Base-by-base conservation (phyloP, 2,888 invertebrate genomes). In the Merodon equestris region DNA sequence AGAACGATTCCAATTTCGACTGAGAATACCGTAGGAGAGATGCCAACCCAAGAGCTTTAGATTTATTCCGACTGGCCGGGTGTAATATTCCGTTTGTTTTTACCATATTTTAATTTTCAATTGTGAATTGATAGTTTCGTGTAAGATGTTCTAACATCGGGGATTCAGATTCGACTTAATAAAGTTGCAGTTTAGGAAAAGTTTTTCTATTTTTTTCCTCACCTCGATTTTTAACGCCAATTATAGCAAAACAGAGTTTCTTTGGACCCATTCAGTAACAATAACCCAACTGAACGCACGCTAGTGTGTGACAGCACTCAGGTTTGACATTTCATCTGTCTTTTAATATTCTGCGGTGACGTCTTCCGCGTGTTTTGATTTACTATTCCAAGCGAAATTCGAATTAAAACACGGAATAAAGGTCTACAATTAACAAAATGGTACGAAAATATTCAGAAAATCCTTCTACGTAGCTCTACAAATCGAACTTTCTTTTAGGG, bases 401-500 rank as follows among this genome's bases (percentile, higher is more conserved):
- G 3, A 19, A 10, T 44, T 74, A 1, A 12, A 5, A 9, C 17
- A 18, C 13, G 17, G 19, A 18, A 18, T 9, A 12, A 38, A 19
- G 2, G 1, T 3, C 12, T 48, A 10, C 10, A 2, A 7, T 2
- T 3, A 12, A n/a, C 53, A 68, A 72, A 54, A 79, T 79, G 79
- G 79, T 79, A 74, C 58, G 27, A 27, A 27, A 27, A 27, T 27
- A 27, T 27, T 27, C 27, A 27, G 7, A 2, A 27, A 27, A 4
- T 27, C 27, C 2, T 27, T 27, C 2, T 4, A 7, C 27, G 7
- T 27, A n/a, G 3, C 27, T 2, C 27, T 27, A 27, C 27, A 27
- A 9, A 40, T 40, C 40, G 9, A 27, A 27, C n/a, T 45, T 15
- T 34, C 9, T 12, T 50, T 1, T 53, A 88, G 88, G 88, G 84